Percentiles rank a stretch among this genome's conserved stretches.
phyloP scores from a whole-genome alignment of 1,140 invertebrate species.

The Vanessa tameamea region DNA sequence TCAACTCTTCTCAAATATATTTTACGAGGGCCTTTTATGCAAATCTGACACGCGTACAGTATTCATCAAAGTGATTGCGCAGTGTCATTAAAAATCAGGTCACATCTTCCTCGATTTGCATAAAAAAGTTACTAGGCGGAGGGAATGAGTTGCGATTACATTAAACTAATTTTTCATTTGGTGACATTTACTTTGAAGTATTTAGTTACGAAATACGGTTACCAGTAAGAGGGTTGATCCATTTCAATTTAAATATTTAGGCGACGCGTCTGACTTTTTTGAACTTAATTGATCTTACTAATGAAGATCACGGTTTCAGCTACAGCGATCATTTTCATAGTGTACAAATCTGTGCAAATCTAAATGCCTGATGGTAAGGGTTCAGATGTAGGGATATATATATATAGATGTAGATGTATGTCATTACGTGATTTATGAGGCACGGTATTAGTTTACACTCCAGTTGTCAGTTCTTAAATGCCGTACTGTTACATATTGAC shows the following conservation, averaged over 20 bases:
- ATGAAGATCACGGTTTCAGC: too few species aligned
- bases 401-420: too few species aligned
- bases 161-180: slow-evolving; percentile 66
- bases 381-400: too few species aligned
- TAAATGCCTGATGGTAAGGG: too few species aligned
- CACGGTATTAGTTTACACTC: too few species aligned
- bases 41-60: slow-evolving; percentile 54
- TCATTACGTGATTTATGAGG: too few species aligned
- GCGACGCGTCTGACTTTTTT: background rate
- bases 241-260: background rate
- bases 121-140: slow-evolving; percentile 64
- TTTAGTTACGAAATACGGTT: slow-evolving; percentile 10
- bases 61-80: slow-evolving; percentile 72
- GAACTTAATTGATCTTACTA: background rate
- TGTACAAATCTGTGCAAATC: too few species aligned
- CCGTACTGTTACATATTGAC: too few species aligned
- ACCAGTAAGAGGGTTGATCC: background rate
- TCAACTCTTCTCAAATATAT: slow-evolving; percentile 31
- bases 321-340: too few species aligned
- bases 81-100: slow-evolving; percentile 68
- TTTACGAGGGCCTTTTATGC: slow-evolving; percentile 34
- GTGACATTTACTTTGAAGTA: slow-evolving; percentile 40
- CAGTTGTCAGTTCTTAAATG: too few species aligned
- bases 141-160: slow-evolving; percentile 45
- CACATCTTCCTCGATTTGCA: slow-evolving; percentile 72